Conservation (phyloP, 2,797 vertebrate species). For the Centroberyx gerrardi region DNA sequence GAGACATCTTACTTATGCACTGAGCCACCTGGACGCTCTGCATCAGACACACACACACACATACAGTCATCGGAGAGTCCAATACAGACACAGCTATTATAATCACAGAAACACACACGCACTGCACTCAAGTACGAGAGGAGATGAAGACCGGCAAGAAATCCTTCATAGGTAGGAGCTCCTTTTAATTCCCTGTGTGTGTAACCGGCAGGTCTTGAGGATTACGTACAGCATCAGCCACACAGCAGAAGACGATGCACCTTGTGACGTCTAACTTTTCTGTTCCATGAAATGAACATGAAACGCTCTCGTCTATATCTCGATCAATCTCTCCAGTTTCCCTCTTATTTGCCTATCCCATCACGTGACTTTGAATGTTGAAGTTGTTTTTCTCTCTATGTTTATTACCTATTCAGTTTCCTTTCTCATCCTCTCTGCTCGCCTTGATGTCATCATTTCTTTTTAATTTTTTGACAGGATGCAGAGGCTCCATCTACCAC, state of each 20-base stretch:
- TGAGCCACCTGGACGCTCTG: conserved; percentile 58
- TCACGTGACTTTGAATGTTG: background rate
- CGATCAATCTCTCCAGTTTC: background rate
- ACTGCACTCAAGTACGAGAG: conserved; percentile 25
- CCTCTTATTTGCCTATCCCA: background rate
- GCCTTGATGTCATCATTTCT: conserved; percentile 27
- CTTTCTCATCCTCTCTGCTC: background rate
- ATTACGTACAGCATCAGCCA: conserved; percentile 29
- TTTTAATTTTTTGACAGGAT: conserved; percentile 19
- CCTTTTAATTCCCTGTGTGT: conserved; percentile 40
- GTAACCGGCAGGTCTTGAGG: conserved; percentile 19
- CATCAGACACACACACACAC: conserved; percentile 15
- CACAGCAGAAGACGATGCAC: conserved; percentile 27
- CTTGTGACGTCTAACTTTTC: conserved; percentile 45
- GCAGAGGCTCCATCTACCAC: background rate
- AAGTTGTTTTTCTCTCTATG: conserved; percentile 1
- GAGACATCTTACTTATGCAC: conserved; percentile 41
- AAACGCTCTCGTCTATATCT: background rate
- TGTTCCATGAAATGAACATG: background rate
- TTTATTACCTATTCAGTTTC: conserved; percentile 1
- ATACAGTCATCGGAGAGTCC: conserved; percentile 45
- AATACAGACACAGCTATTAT: conserved; percentile 2
- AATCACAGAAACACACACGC: conserved; percentile 21
- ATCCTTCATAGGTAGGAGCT: conserved; percentile 84
- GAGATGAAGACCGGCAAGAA: conserved; percentile 85